phyloP scores from a whole-genome alignment of 1,140 invertebrate species.

The Trichonephila inaurata region DNA sequence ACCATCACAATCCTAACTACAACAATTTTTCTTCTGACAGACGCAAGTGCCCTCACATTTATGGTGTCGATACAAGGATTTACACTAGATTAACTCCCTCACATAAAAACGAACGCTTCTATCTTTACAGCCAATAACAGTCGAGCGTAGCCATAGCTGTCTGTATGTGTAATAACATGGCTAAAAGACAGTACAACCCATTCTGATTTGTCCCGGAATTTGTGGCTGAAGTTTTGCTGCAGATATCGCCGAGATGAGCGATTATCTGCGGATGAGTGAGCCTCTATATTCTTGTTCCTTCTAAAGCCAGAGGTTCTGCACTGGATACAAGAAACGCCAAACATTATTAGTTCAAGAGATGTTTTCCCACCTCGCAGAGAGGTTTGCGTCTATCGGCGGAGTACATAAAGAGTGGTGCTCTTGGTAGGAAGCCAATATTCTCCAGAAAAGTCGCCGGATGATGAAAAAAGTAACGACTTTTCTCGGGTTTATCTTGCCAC shows the following conservation, averaged over 20 bases:
- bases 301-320: not conserved
- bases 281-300: not conserved
- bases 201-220: not conserved
- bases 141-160: not conserved
- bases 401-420: slow-evolving; percentile 11
- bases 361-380: slow-evolving; percentile 10
- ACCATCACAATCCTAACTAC: not conserved
- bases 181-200: not conserved
- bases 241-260: not conserved
- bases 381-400: slow-evolving; percentile 19
- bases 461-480: not conserved
- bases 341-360: slow-evolving; percentile 42
- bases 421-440: slow-evolving; percentile 36
- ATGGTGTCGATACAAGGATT: slow-evolving; percentile 1
- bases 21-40: not conserved
- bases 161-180: slow-evolving; percentile 14
- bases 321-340: slow-evolving; percentile 14
- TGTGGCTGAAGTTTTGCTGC: slow-evolving; percentile 3
- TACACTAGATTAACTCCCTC: not conserved
- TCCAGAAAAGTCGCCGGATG: not conserved
- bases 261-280: not conserved
- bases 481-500: not conserved
- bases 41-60: not conserved
- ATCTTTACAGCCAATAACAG: not conserved
- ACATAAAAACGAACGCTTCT: not conserved